phyloP scores from a whole-genome alignment of 2,888 invertebrate species.

The Drosophila glabriapex region DNA sequence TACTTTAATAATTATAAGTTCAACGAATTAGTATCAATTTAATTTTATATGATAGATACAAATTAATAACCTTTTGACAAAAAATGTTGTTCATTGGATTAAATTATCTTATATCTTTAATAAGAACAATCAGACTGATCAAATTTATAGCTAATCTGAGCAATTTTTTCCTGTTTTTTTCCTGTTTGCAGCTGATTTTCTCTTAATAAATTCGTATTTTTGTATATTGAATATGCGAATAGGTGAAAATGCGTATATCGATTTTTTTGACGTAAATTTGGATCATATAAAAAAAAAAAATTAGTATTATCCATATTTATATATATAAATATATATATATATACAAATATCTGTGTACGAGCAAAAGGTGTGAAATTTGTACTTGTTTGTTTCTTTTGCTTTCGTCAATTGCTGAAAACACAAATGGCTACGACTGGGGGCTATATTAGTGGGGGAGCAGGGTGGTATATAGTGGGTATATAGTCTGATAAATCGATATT shows the following conservation, averaged over 20 bases:
- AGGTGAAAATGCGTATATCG: neutral
- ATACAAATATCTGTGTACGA: slow-evolving; percentile 29
- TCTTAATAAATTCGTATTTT: too few species aligned
- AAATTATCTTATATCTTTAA: neutral
- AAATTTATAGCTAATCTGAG: neutral
- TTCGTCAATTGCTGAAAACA: slow-evolving; percentile 72
- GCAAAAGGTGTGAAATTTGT: slow-evolving; percentile 65
- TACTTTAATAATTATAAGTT: neutral
- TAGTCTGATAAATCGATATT: slow-evolving; percentile 71
- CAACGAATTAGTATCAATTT: neutral
- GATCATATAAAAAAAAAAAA: neutral
- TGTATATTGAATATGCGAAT: too few species aligned
- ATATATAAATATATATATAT: neutral
- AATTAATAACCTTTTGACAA: neutral
- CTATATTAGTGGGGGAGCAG: slow-evolving; percentile 13
- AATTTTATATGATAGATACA: neutral
- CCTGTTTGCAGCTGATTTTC: neutral
- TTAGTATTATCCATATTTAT: neutral
- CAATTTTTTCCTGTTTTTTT: neutral
- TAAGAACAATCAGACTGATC: neutral
- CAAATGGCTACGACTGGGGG: neutral
- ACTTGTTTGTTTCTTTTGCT: slow-evolving; percentile 67
- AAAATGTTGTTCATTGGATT: neutral
- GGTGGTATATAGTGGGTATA: neutral
- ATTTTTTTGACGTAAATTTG: neutral